A percentile compares a stretch with the other conserved stretches of the same genome.
Conservation (phyloP, 2,113 vertebrate species). For the Trichomycterus rosablanca region DNA sequence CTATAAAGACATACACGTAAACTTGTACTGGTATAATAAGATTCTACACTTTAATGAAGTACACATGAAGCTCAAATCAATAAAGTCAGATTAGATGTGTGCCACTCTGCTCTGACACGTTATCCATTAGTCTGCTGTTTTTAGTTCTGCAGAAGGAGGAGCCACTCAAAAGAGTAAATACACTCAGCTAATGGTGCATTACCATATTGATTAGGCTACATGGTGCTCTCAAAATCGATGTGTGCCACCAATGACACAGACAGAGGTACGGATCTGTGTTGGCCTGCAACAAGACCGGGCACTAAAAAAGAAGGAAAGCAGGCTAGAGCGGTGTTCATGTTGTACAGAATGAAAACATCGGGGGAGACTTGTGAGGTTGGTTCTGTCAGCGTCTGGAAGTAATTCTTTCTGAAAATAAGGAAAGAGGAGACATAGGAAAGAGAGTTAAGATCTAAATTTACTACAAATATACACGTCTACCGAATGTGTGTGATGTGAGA, state of each 20-base stretch:
- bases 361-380: constrained; percentile 7
- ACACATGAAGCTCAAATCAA: constrained; percentile 27
- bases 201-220: constrained; percentile 40
- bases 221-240: constrained; percentile 32
- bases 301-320: neutral
- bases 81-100: constrained; percentile 19
- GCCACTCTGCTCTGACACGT: constrained; percentile 15
- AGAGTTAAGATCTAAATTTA: constrained; percentile 4
- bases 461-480: neutral
- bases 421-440: neutral
- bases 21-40: too few relatives aligned
- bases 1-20: too few relatives aligned
- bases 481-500: too few relatives aligned
- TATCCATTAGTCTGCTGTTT: constrained; percentile 25
- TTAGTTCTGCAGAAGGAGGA: constrained; percentile 16
- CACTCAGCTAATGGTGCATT: constrained; percentile 38
- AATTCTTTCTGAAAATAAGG: constrained; percentile 45
- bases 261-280: constrained; percentile 2
- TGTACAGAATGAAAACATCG: neutral
- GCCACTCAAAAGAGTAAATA: constrained; percentile 32
- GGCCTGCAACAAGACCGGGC: constrained; percentile 1
- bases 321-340: too few relatives aligned
- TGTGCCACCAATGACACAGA: constrained; percentile 24
- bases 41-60: constrained; percentile 29
- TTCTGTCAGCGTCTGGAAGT: constrained; percentile 54